Base-by-base conservation (phyloP, 92 coral and sea anemone species). In the Parazoanthus darwini region DNA sequence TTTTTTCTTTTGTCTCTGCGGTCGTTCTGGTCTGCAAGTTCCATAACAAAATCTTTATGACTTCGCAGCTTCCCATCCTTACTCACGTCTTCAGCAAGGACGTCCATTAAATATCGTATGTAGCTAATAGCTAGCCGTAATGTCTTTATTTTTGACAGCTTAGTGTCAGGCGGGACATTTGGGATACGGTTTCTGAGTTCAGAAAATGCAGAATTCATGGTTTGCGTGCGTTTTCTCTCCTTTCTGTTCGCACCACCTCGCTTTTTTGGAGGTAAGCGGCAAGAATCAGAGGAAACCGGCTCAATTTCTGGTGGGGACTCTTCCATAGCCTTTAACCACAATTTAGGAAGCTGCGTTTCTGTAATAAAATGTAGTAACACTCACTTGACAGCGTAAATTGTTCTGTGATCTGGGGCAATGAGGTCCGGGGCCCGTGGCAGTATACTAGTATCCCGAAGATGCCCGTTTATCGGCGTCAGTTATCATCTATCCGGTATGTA, bases 91-190 rank as follows among this genome's bases (percentile, higher is more conserved):
- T 93, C 98, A 71, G 96, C 99, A 74, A 96, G 92, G 66, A 96
- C 92, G 67, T 96, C 99, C 91, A 90, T 95, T 87, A 96, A 85
- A 81, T 95, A 96, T 65, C 94, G 94, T 87, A 96, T 96, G 78
- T 96, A 96, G 85, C 99, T 95, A 56, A 96, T 96, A 22, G 99
- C 99, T 4, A 96, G 89, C 82, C 99, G 94, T 76, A 96, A 88
- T 14, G 99, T 96, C 84, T 96, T 96, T 89, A 96, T 96, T 93
- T 96, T 96, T 36, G 99, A 96, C 76, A 96, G 90, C 96, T 96
- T 96, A 4, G 99, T 96, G 59, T 96, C 99, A 14, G 94, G 93
- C 0, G 99, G 99, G 58, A 96, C 99, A 77, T 96, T 96, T 1
- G 99, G 99, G 63, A 96, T 96, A 88, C 96, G 96, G 66, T 95